These are phyloP conservation scores for Megalopta genalis DNA, from an alignment of 1,140 invertebrate species.

Conservation along the genomic window DNA sequence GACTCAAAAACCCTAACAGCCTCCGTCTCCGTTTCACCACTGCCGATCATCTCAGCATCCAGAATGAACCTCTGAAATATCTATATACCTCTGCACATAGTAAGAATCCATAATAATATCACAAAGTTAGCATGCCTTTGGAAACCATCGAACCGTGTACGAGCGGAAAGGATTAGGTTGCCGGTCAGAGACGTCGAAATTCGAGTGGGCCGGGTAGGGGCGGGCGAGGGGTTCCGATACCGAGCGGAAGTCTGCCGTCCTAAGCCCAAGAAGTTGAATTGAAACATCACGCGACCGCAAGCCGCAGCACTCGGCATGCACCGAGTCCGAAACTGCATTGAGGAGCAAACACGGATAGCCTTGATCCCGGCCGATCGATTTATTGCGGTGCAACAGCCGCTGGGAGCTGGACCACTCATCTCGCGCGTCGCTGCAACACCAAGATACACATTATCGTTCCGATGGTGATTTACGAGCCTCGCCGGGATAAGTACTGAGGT, in stretches of 20 bases:
- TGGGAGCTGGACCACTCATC: background rate
- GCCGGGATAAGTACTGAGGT: background rate
- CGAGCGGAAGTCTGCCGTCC: background rate
- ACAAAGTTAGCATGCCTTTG: background rate
- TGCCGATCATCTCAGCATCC: too few species aligned
- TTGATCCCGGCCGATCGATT: constrained; percentile 12
- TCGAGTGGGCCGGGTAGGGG: background rate
- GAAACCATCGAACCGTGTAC: background rate
- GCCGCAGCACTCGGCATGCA: background rate
- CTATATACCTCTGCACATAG: background rate
- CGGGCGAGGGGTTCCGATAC: background rate
- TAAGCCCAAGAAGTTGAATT: constrained; percentile 2
- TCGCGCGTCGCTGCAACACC: background rate
- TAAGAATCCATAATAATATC: too few species aligned
- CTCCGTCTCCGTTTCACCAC: too few species aligned
- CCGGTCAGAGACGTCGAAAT: background rate
- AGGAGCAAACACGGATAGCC: background rate
- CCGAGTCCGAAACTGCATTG: constrained; percentile 5
- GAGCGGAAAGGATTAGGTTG: too few species aligned
- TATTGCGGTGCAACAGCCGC: constrained; percentile 15
- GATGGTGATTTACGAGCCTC: background rate
- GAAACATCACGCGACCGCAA: background rate
- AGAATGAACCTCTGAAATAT: background rate
- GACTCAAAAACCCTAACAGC: too few species aligned
- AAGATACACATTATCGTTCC: constrained; percentile 17